These are phyloP conservation scores for Lamprologus speciosus DNA, from an alignment of 2,113 vertebrate genomes.

Conservation along the genomic window DNA sequence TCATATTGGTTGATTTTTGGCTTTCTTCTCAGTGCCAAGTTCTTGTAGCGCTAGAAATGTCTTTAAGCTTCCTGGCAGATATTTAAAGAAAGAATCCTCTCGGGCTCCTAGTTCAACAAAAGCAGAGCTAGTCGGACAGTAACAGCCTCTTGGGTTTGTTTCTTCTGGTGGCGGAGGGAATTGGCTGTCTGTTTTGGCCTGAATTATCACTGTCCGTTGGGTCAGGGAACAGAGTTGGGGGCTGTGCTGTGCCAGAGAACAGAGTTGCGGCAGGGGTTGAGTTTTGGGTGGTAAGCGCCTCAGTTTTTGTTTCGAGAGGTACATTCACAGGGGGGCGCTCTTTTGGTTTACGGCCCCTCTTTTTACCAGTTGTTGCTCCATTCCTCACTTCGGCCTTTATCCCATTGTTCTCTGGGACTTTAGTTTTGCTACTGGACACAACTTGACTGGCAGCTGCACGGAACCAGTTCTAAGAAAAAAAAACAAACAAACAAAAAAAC, in stretches of 20 bases:
- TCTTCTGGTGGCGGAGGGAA: slow-evolving; percentile 43
- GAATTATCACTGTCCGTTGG: slow-evolving; percentile 41
- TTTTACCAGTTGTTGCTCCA: slow-evolving; percentile 75
- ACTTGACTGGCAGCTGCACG: slow-evolving; percentile 79
- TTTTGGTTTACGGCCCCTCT: slow-evolving; percentile 89
- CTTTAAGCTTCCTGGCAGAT: slow-evolving; percentile 26
- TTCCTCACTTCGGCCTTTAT: slow-evolving; percentile 74
- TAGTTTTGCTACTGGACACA: slow-evolving; percentile 74
- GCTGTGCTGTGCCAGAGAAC: slow-evolving; percentile 21
- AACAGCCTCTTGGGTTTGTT: slow-evolving; percentile 62
- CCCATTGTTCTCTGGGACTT: slow-evolving; percentile 60
- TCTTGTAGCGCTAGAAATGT: slow-evolving; percentile 28
- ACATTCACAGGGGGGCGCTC: slow-evolving; percentile 66
- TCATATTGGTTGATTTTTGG: slow-evolving; percentile 29
- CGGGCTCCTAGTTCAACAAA: slow-evolving; percentile 29
- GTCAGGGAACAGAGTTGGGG: slow-evolving; percentile 12
- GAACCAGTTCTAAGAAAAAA: slow-evolving; percentile 87
- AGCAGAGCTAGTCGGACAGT: slow-evolving; percentile 54
- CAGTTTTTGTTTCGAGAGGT: slow-evolving; percentile 52
- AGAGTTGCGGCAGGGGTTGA: slow-evolving; percentile 10
- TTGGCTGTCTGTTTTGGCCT: slow-evolving; percentile 52
- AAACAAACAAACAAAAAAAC: background rate
- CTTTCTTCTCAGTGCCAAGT: slow-evolving; percentile 42
- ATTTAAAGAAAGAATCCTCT: slow-evolving; percentile 36
- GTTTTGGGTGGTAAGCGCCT: slow-evolving; percentile 32